phyloP scores from a whole-genome alignment of 2,113 vertebrate species.

The Pseudopodoces humilis region DNA sequence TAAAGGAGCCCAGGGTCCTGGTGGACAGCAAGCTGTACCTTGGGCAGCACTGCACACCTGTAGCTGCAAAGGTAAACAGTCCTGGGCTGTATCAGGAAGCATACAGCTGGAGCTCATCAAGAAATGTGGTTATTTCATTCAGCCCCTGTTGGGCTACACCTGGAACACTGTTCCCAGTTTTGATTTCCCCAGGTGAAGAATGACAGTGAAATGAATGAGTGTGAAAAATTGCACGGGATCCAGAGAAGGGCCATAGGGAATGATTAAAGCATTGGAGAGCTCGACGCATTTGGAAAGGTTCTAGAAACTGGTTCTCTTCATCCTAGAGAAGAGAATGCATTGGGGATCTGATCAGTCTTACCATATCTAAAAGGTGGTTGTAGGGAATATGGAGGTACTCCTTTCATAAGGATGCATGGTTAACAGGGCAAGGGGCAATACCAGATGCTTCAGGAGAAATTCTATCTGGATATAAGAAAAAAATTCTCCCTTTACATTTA shows the following conservation, averaged over 20 bases:
- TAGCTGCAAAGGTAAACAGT: not conserved
- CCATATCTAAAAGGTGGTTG: not conserved
- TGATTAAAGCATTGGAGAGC: not conserved
- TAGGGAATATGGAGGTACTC: not conserved
- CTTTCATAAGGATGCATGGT: not conserved
- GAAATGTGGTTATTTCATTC: not conserved
- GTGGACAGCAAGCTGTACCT: not conserved
- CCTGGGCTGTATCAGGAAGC: not conserved
- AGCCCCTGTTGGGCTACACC: not conserved
- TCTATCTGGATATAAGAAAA: not conserved
- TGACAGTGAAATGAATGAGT: not conserved
- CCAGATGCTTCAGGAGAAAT: not conserved
- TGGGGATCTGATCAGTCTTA: not conserved
- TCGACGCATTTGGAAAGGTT: not conserved
- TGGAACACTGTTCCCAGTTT: not conserved
- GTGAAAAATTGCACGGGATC: not conserved
- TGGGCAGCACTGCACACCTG: not conserved
- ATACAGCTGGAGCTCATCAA: not conserved
- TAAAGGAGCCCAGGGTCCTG: not conserved
- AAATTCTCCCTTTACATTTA: not conserved
- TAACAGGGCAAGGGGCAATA: not conserved
- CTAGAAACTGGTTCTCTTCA: not conserved
- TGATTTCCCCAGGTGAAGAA: not conserved
- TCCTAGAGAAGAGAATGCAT: not conserved
- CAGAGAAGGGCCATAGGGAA: not conserved